These are phyloP conservation scores for Eulemur coronatus DNA, from an alignment of 2,797 vertebrate genomes.

Conservation along the genomic window DNA sequence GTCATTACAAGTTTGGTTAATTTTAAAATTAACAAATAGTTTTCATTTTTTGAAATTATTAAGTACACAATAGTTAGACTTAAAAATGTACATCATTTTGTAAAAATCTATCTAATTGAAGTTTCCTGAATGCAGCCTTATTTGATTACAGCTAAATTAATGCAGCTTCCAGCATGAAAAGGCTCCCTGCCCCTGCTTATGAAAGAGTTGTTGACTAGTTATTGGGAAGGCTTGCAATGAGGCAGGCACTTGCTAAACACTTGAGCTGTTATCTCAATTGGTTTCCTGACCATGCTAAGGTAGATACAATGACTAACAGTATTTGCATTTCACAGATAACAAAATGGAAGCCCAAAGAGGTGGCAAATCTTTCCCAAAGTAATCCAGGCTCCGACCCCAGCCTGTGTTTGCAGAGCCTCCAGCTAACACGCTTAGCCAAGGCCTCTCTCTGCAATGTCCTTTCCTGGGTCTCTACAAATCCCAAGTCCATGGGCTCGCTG, in stretches of 20 bases:
- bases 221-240: fast-evolving
- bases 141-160: neutral
- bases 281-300: neutral
- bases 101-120: neutral
- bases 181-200: neutral
- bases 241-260: too few species aligned
- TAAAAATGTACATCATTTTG: too few species aligned
- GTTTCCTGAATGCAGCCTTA: neutral
- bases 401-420: neutral
- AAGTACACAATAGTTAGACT: too few species aligned
- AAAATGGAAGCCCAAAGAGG: neutral
- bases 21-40: too few species aligned
- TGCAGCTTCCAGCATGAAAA: neutral
- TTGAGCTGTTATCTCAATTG: fast-evolving
- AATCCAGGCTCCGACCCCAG: too few species aligned
- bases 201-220: fast-evolving
- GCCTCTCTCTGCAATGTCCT: too few species aligned
- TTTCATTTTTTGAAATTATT: too few species aligned
- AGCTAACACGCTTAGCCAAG: fast-evolving
- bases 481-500: fast-evolving
- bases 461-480: fast-evolving
- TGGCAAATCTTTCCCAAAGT: fast-evolving
- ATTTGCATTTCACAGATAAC: too few species aligned
- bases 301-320: too few species aligned
- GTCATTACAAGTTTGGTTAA: too few species aligned